These are phyloP conservation scores for Macrostomum cliftonense DNA, from an alignment of 2,888 invertebrate genomes.

Conservation along the genomic window DNA sequence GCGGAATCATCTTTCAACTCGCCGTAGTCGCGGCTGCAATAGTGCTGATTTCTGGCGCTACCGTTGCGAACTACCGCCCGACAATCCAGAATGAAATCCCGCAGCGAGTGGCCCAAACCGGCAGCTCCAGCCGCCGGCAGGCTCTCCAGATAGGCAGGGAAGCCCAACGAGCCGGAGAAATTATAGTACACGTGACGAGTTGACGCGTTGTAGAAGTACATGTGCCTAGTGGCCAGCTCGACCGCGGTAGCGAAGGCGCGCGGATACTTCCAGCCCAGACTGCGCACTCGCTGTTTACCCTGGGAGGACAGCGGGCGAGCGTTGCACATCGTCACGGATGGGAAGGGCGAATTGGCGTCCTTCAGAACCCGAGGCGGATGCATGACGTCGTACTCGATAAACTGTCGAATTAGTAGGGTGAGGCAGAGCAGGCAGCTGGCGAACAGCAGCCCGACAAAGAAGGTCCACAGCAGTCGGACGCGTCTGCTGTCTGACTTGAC, in stretches of 20 bases:
- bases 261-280: constrained; percentile 4
- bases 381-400: constrained; percentile 9
- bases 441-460: constrained; percentile 10
- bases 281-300: not conserved
- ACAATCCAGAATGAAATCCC: no score
- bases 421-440: constrained; percentile 8
- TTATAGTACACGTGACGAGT: no score
- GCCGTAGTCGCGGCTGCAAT: no score
- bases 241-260: constrained; percentile 7
- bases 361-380: constrained; percentile 9
- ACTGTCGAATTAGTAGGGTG: constrained; percentile 8
- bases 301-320: constrained; percentile 5
- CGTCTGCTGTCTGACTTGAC: constrained; percentile 4
- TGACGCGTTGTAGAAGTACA: not conserved
- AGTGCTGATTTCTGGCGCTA: no score
- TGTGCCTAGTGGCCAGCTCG: not conserved
- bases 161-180: constrained; percentile 1
- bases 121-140: not conserved
- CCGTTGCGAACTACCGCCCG: no score
- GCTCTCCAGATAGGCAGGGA: constrained; percentile 8
- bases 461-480: constrained; percentile 4
- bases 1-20: not conserved
- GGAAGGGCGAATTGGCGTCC: constrained; percentile 8
- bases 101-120: no score
- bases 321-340: constrained; percentile 10